A percentile compares a stretch with the other conserved stretches of the same genome.
phyloP scores from a whole-genome alignment of 2,113 vertebrate species.

The Pristiophorus japonicus region DNA sequence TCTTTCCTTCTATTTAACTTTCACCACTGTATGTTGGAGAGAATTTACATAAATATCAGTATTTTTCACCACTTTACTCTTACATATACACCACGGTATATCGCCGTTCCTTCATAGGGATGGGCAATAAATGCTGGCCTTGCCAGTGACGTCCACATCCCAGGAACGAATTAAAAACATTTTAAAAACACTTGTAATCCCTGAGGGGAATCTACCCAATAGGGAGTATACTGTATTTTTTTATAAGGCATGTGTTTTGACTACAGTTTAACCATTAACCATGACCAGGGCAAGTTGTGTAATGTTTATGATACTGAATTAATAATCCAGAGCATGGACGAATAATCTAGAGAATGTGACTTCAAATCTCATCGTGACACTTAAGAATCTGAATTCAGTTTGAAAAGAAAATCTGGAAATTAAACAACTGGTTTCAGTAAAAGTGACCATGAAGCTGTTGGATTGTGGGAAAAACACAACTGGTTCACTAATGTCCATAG shows the following conservation, averaged over 20 bases:
- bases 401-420: neutral
- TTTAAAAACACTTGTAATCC: neutral
- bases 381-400: neutral
- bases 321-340: neutral
- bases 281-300: neutral
- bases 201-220: neutral
- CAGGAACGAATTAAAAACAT: too few relatives aligned
- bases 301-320: neutral
- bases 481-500: neutral
- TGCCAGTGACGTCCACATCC: too few relatives aligned
- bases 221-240: neutral
- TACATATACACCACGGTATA: too few relatives aligned
- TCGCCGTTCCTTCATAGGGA: too few relatives aligned
- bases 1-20: too few relatives aligned
- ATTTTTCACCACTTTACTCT: neutral
- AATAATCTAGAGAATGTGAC: neutral
- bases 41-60: neutral
- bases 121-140: too few relatives aligned
- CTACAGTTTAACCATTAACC: neutral
- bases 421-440: neutral
- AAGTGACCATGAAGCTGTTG: neutral
- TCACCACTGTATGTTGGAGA: neutral
- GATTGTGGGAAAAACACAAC: neutral
- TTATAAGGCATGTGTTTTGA: neutral
- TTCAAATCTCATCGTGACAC: neutral